Base-by-base conservation (phyloP, 2,888 invertebrate species). In the Chesias legatella region DNA sequence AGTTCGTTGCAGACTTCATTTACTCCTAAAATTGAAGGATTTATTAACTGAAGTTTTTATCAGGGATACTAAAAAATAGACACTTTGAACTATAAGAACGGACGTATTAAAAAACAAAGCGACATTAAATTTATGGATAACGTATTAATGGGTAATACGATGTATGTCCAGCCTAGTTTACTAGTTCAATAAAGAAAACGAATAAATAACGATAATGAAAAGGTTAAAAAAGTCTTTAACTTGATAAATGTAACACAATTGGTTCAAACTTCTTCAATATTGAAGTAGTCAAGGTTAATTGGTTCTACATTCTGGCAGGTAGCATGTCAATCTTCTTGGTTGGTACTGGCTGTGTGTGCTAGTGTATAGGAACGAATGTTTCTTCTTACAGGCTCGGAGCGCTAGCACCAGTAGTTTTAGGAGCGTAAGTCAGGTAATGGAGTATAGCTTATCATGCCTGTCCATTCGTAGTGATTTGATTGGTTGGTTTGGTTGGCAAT, bases 371-470 rank as follows among this genome's bases (percentile, higher is more conserved):
- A 84, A 78, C 75, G 62, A 71, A 66, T 83, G 73, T 88, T 88
- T 84, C 88, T 86, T 90, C 91, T 93, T 92, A 76, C 94, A 94
- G 94, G 94, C 94, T 86, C 93, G 94, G 91, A 94, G 94, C 90
- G 93, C 94, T 89, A 94, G 94, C 91, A 93, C 94, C 90, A 93
- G 93, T 94, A 94, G 94, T 93, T 94, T 94, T 94, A 93, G 94
- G 93, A 94, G 94, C 91, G 91, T 94, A 80, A 94, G 94, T 90
- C 94, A 94, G 94, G 94, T 94, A 94, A 84, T 73, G 74, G 68
- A 67, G 67, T 69, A 70, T 69, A 40, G 80, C 82, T 84, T 54
- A 63, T 71, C 73, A 77, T 72, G 77, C 79, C 80, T 76, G 73
- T 60, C 58, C 77, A 77, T 76, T 53, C 55, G 63, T 64, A 68